Evolutionary conservation across 2,113 vertebrate genomes (phyloP).

Genomic region (Gymnocephalus cernua): DNA sequence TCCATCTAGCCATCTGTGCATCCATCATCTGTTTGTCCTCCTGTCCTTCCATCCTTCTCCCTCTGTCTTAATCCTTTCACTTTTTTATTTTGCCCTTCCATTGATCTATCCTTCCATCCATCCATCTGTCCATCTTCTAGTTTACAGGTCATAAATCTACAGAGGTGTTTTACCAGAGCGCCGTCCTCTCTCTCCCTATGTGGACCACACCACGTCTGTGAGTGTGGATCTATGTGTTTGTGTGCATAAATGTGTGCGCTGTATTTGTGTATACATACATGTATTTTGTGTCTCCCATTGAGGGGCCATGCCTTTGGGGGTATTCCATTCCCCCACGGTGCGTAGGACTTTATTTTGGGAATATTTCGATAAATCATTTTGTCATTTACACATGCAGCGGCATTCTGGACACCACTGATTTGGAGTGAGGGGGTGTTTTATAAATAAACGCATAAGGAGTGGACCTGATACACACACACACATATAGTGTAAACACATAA

Average conservation of each 20-base stretch:
- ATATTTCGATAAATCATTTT: slow-evolving; percentile 87
- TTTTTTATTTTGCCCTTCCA: slow-evolving; percentile 63
- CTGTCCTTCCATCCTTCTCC: slow-evolving; percentile 62
- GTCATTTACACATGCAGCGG: slow-evolving; percentile 83
- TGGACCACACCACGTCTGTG: slow-evolving; percentile 82
- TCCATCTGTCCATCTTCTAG: slow-evolving; percentile 71
- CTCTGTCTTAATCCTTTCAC: slow-evolving; percentile 56
- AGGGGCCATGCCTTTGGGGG: slow-evolving; percentile 63
- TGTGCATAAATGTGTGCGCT: slow-evolving; percentile 48
- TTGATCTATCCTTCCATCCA: slow-evolving; percentile 67
- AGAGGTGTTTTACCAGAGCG: slow-evolving; percentile 64
- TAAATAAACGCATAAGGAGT: slow-evolving; percentile 79
- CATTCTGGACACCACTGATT: slow-evolving; percentile 82
- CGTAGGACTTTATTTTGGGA: slow-evolving; percentile 77
- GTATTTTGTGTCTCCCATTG: slow-evolving; percentile 53
- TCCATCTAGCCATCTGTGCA: slow-evolving; percentile 43
- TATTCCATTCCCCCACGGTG: slow-evolving; percentile 80
- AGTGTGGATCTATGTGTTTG: slow-evolving; percentile 43
- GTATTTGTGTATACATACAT: slow-evolving; percentile 45
- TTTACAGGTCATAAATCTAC: slow-evolving; percentile 79
- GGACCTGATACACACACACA: slow-evolving; percentile 47
- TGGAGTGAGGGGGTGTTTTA: slow-evolving; percentile 80
- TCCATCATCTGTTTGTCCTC: slow-evolving; percentile 66
- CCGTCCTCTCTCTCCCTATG: slow-evolving; percentile 86
- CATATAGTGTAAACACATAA: slow-evolving; percentile 53